Percentiles rank a stretch among this genome's conserved stretches.
Evolutionary conservation across 1,140 invertebrate species (phyloP).

Genomic region (Paralvinella palmiformis): DNA sequence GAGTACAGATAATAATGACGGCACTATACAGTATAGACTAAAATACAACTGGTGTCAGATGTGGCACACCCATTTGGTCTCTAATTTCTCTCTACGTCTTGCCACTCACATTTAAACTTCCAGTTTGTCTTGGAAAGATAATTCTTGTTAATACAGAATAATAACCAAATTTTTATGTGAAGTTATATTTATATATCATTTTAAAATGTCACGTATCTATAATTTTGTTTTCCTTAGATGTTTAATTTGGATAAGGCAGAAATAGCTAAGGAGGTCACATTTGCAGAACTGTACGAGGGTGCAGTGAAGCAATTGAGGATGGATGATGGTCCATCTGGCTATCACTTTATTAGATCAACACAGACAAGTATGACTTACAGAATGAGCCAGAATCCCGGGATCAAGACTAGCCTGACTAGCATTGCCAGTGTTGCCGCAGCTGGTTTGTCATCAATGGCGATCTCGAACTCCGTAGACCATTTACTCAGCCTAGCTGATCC

Average conservation of each 20-base stretch:
- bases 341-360: neutral
- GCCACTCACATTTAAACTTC: too few species aligned
- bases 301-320: slow-evolving; percentile 20
- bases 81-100: too few species aligned
- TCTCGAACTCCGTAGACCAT: slow-evolving; percentile 36
- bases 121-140: too few species aligned
- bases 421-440: slow-evolving; percentile 36
- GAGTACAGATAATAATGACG: too few species aligned
- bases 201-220: too few species aligned
- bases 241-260: slow-evolving; percentile 32
- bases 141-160: too few species aligned
- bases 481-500: slow-evolving; percentile 27
- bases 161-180: too few species aligned
- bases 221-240: slow-evolving; percentile 27
- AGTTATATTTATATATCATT: too few species aligned
- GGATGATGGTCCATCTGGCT: neutral
- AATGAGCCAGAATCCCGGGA: slow-evolving; percentile 14
- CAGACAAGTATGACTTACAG: too few species aligned
- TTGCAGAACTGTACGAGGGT: slow-evolving; percentile 31
- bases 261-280: slow-evolving; percentile 33
- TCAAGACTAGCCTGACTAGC: slow-evolving; percentile 29
- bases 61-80: too few species aligned
- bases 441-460: slow-evolving; percentile 35
- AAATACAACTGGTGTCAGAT: too few species aligned
- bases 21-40: too few species aligned